phyloP scores from a whole-genome alignment of 2,888 invertebrate species.

The Marasmarcha lunaedactyla region DNA sequence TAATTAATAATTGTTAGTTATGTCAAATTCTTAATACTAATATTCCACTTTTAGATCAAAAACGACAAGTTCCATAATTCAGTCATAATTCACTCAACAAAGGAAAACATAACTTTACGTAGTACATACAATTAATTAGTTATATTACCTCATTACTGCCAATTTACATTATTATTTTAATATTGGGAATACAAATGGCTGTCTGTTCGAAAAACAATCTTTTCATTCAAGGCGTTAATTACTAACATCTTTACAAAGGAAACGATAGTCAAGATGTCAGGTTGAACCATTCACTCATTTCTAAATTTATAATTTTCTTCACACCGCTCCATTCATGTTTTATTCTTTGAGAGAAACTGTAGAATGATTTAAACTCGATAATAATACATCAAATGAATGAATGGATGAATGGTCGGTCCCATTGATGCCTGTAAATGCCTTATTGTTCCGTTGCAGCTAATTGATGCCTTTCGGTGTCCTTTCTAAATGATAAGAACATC shows the following conservation, averaged over 20 bases:
- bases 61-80: no score
- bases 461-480: slow-evolving; percentile 40
- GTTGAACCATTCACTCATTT: slow-evolving; percentile 12
- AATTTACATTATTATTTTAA: no score
- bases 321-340: slow-evolving; percentile 17
- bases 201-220: background rate
- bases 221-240: background rate
- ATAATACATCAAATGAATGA: slow-evolving; percentile 39
- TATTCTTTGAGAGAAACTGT: background rate
- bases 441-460: slow-evolving; percentile 46
- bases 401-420: slow-evolving; percentile 37
- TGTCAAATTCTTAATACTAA: no score
- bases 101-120: no score
- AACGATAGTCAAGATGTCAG: slow-evolving; percentile 1
- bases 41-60: no score
- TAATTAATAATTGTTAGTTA: no score
- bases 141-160: no score
- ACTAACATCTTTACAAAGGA: background rate
- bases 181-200: no score
- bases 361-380: slow-evolving; percentile 13
- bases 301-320: slow-evolving; percentile 14
- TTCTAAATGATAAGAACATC: slow-evolving; percentile 31
- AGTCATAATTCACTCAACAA: no score
- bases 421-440: slow-evolving; percentile 42
- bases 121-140: no score